A percentile compares a stretch with the other conserved stretches of the same genome.
Conservation (phyloP, 1,140 invertebrate species). For the Homarus americanus region DNA sequence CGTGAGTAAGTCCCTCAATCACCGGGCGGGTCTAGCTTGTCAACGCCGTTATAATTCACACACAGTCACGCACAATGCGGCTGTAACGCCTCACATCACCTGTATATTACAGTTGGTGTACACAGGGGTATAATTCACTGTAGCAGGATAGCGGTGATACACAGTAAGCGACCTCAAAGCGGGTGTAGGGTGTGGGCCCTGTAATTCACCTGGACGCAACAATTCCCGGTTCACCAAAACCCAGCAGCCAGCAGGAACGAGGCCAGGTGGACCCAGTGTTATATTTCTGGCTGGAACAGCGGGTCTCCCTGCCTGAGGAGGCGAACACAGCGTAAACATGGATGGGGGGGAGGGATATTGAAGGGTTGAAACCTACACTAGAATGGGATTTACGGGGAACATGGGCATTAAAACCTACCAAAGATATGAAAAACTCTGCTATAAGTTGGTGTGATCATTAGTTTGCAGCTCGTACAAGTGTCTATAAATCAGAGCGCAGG, state of each 20-base stretch:
- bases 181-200: not conserved
- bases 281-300: conserved; percentile 2
- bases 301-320: not conserved
- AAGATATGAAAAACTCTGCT: not conserved
- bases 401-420: conserved; percentile 4
- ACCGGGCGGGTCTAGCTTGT: too few relatives aligned
- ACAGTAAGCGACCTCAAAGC: not conserved
- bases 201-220: not conserved
- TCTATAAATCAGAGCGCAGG: not conserved
- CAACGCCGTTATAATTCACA: too few relatives aligned
- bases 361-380: not conserved
- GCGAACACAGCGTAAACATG: not conserved
- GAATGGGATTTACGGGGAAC: not conserved
- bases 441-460: not conserved
- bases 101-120: too few relatives aligned
- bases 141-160: not conserved
- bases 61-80: too few relatives aligned
- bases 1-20: too few relatives aligned
- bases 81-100: too few relatives aligned
- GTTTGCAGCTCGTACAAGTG: conserved; percentile 6
- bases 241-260: too few relatives aligned
- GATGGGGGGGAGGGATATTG: too few relatives aligned
- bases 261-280: not conserved
- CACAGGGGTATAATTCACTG: too few relatives aligned
- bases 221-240: not conserved